Evolutionary conservation across 30 jellyfish, hydroid and myxozoan species (phyloP).

Genomic region (Sanderia malayensis): DNA sequence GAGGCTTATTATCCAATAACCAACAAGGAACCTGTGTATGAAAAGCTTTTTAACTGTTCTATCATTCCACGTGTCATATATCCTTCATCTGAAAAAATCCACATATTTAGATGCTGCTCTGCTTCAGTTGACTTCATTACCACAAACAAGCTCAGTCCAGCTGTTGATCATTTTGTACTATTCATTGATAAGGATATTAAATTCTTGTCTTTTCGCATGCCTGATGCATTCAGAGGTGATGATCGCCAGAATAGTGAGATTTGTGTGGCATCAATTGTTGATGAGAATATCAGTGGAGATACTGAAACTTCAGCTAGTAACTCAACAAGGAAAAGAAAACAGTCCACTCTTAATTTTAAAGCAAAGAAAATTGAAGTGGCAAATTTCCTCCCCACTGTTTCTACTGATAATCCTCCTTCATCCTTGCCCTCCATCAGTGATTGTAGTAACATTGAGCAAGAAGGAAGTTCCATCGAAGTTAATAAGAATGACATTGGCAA

Average conservation of each 20-base stretch:
- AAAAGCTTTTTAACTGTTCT: conserved; percentile 11
- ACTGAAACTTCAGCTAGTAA: not conserved
- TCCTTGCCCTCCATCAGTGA: not conserved
- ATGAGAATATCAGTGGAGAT: not conserved
- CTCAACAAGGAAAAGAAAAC: not conserved
- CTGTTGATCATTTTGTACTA: conserved; percentile 43
- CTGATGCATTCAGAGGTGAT: not conserved
- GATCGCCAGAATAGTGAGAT: too few relatives aligned
- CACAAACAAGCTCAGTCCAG: not conserved
- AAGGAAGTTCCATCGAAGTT: not conserved
- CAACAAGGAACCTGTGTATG: not conserved
- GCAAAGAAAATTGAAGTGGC: not conserved
- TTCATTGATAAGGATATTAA: not conserved
- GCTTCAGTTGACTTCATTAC: conserved; percentile 21
- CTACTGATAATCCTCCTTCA: not conserved
- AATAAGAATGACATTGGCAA: conserved; percentile 6
- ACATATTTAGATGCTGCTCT: conserved; percentile 38
- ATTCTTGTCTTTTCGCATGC: not conserved
- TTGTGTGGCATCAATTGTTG: not conserved
- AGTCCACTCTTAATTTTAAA: not conserved
- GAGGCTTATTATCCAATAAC: conserved; percentile 36
- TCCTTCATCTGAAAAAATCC: not conserved
- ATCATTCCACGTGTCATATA: conserved; percentile 7
- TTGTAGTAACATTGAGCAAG: not conserved
- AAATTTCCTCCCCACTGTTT: not conserved